Evolutionary conservation across 2,888 invertebrate species (phyloP).

Genomic region (Ochropacha duplaris): DNA sequence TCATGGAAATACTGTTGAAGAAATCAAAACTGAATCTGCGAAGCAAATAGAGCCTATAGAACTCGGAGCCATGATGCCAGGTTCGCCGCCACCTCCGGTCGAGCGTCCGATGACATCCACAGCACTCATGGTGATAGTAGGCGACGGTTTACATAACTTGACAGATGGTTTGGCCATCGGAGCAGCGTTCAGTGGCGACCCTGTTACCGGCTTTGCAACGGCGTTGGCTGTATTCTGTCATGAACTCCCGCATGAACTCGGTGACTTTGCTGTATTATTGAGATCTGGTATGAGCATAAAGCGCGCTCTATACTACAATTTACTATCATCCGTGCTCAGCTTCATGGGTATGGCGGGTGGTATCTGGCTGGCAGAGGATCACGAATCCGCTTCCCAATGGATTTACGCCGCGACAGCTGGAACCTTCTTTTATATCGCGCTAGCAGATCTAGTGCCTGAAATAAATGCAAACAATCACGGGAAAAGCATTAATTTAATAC

Average conservation of each 20-base stretch:
- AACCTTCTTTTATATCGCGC: conserved; percentile 90
- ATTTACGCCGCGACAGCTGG: conserved; percentile 91
- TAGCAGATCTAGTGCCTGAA: conserved; percentile 90
- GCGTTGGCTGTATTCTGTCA: conserved; percentile 91
- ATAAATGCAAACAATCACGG: conserved; percentile 80
- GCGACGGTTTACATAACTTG: conserved; percentile 91
- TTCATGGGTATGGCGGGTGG: conserved; percentile 90
- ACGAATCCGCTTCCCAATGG: conserved; percentile 87
- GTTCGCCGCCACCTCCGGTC: conserved; percentile 73
- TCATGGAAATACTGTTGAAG: conserved; percentile 61
- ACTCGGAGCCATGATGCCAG: conserved; percentile 84
- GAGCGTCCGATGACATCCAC: conserved; percentile 84
- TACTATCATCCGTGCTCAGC: conserved; percentile 89
- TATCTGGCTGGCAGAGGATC: conserved; percentile 86
- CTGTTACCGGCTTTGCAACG: conserved; percentile 89
- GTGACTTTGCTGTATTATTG: conserved; percentile 91
- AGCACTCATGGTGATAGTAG: conserved; percentile 91
- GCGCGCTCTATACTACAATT: conserved; percentile 88
- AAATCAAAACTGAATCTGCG: conserved; percentile 64
- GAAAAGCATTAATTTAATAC: conserved; percentile 79
- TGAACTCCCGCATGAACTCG: conserved; percentile 91
- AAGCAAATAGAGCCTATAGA: conserved; percentile 78
- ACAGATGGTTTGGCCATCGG: conserved; percentile 92
- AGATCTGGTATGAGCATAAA: conserved; percentile 89
- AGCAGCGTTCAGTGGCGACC: conserved; percentile 88